phyloP scores from a whole-genome alignment of 2,113 vertebrate species.

The Urocolius indicus region DNA sequence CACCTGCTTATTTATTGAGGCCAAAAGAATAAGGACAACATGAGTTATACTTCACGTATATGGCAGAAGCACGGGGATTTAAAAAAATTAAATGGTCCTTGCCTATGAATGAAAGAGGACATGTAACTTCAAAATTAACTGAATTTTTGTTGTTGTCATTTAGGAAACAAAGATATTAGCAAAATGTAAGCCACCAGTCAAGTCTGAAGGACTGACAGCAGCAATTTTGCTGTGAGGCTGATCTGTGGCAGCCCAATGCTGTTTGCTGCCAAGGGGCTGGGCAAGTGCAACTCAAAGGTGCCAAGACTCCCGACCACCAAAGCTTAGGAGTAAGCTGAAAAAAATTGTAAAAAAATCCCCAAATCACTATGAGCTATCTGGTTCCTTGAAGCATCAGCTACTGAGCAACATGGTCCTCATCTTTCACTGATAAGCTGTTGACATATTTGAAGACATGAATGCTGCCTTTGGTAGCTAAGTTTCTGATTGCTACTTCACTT shows the following conservation, averaged over 20 bases:
- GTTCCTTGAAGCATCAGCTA: not conserved
- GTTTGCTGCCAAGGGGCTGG: rapidly evolving
- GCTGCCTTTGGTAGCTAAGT: not conserved
- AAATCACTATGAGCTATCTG: not conserved
- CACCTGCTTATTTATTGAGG: constrained; percentile 29
- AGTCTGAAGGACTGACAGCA: not conserved
- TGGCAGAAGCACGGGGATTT: not conserved
- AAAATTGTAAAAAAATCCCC: not conserved
- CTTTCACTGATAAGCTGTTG: not conserved
- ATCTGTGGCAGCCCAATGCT: not conserved
- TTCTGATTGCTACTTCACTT: not conserved
- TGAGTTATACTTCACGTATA: not conserved
- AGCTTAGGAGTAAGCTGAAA: not conserved
- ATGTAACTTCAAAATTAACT: not conserved
- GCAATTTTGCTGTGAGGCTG: not conserved
- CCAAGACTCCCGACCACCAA: not conserved
- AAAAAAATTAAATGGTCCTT: not conserved
- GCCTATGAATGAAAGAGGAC: not conserved
- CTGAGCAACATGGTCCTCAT: not conserved
- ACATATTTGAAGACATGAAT: not conserved
- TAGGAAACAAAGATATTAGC: not conserved
- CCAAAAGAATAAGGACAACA: not conserved
- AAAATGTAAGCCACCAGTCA: not conserved
- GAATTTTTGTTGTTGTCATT: not conserved
- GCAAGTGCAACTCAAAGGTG: not conserved